Evolutionary conservation across 2,888 invertebrate species (phyloP), one percentile per base, ranked within the genome.

Genomic region (Cheilosia vulpina): DNA sequence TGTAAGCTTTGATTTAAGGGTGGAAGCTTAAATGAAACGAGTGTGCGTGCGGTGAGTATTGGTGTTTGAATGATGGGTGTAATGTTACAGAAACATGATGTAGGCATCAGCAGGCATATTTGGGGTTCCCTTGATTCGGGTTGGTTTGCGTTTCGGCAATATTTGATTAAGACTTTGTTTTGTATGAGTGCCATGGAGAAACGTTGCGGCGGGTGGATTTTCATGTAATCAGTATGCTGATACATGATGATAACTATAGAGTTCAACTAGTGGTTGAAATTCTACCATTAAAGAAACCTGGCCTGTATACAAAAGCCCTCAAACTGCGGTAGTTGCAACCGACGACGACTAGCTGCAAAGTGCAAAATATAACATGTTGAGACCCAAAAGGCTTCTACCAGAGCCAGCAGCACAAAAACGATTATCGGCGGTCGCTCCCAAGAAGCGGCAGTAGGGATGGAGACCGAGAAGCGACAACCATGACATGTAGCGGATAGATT

Each of bases 1-100:
- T 79, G 75, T 84, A 75, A 79, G 78, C 84, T 84, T 84, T 84
- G 84, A 84, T 84, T 84, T 84, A 45, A 53, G 77, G 21, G 52
- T 47, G 21, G 34, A 21, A 31, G 15, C 15, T 21, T 38, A 43
- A 21, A n/a, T 43, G 4, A 31, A 15, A 24, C 24, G 24, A 17
- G 27, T 21, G 13, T 17, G 17, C 4, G 24, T 63, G 58, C 15
- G 65, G 45, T 53, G 34, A 58, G 53, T 47, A 27, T 66, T 41
- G 47, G 43, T 47, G 65, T 31, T 55, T 50, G 45, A 52, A 55
- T 21, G 52, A 72, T 60, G 66, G 72, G 68, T 66, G 62, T 73
- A 24, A 31, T 57, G 31, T 66, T 63, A 63, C 73, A 57, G 69
- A 53, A 58, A 75, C 68, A 75, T 52, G 60, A 45, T 43, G 58